Evolutionary conservation across 2,888 invertebrate genomes (phyloP).

Genomic region (Oscheius sp.): DNA sequence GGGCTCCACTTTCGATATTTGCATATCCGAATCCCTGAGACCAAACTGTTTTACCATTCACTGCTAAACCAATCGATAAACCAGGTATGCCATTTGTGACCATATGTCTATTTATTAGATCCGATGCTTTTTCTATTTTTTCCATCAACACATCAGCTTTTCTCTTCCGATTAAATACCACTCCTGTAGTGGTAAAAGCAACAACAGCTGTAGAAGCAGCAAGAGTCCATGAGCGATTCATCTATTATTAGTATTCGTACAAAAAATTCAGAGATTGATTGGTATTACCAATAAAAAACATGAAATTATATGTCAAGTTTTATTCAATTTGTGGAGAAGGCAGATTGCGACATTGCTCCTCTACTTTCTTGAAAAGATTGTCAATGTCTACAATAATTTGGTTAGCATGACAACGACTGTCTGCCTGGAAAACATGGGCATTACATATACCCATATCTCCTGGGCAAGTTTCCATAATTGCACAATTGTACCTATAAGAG

Average conservation of each 20-base stretch:
- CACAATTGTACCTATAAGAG: constrained; percentile 20
- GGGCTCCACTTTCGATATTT: constrained; percentile 74
- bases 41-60: constrained; percentile 71
- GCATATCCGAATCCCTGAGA: constrained; percentile 73
- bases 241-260: constrained; percentile 1
- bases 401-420: background rate
- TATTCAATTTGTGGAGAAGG: constrained; percentile 30
- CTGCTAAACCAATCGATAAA: constrained; percentile 71
- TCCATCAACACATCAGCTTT: background rate
- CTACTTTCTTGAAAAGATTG: constrained; percentile 11
- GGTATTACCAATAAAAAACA: background rate
- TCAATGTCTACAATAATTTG: constrained; percentile 3
- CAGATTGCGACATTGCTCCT: constrained; percentile 4
- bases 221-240: background rate
- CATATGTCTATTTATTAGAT: constrained; percentile 16
- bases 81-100: constrained; percentile 72
- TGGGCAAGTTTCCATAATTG: background rate
- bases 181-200: background rate
- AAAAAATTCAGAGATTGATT: background rate
- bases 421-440: constrained; percentile 20
- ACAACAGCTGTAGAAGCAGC: constrained; percentile 7
- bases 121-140: constrained; percentile 23
- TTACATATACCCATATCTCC: background rate
- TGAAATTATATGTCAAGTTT: background rate
- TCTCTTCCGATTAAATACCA: background rate